phyloP scores from a whole-genome alignment of 2,113 vertebrate genomes.

The Corydoras maculifer region DNA sequence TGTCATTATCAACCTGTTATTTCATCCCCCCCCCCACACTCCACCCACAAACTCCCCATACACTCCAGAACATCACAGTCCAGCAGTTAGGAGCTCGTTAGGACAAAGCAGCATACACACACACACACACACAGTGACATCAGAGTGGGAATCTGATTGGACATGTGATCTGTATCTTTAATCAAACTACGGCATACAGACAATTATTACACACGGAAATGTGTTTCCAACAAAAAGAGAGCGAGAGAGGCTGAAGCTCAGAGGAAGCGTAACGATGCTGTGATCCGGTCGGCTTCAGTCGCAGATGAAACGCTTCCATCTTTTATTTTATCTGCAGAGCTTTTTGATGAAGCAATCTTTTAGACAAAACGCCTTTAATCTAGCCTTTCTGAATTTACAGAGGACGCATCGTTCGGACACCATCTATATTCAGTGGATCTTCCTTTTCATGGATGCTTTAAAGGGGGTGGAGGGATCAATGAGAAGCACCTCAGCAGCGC shows the following conservation, averaged over 20 bases:
- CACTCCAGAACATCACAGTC: conserved; percentile 54
- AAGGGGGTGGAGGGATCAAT: too few species aligned
- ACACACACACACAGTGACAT: conserved; percentile 46
- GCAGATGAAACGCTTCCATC: too few species aligned
- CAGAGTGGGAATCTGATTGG: conserved; percentile 65
- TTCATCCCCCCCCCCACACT: conserved; percentile 39
- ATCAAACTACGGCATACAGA: conserved; percentile 46
- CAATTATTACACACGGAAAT: too few species aligned
- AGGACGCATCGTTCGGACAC: too few species aligned
- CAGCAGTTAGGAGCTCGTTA: conserved; percentile 11
- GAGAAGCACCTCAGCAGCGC: too few species aligned
- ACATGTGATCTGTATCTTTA: conserved; percentile 58
- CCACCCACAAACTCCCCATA: too few species aligned
- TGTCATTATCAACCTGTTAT: conserved; percentile 62
- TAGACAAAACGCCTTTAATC: conserved; percentile 69
- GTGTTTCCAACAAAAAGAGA: too few species aligned
- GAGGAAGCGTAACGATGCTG: too few species aligned
- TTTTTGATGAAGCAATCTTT: conserved; percentile 67
- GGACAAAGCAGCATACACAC: conserved; percentile 39
- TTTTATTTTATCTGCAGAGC: conserved; percentile 32
- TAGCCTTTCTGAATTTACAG: conserved; percentile 48
- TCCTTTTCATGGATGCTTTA: too few species aligned
- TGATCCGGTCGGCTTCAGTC: too few species aligned
- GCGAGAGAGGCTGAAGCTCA: too few species aligned
- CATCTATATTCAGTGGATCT: too few species aligned